phyloP scores from a whole-genome alignment of 2,113 vertebrate genomes.

The Engystomops pustulosus region DNA sequence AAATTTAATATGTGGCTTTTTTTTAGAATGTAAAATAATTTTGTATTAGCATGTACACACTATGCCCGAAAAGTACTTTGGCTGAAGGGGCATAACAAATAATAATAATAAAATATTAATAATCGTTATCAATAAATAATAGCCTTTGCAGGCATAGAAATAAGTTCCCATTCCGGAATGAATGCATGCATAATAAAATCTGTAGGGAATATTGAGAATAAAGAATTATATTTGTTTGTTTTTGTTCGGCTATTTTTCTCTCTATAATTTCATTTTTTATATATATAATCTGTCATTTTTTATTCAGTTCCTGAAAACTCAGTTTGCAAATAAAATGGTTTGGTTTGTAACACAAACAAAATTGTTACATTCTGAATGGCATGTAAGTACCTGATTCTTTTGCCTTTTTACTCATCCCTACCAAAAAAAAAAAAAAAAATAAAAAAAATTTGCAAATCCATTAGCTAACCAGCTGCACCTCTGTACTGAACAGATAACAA shows the following conservation, averaged over 20 bases:
- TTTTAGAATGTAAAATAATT: constrained; percentile 42
- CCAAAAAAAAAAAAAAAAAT: constrained; percentile 80
- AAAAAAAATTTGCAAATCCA: constrained; percentile 98
- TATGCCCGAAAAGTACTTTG: constrained; percentile 47
- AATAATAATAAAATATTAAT: constrained; percentile 61
- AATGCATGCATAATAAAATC: constrained; percentile 55
- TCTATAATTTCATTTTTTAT: constrained; percentile 66
- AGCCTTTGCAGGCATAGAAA: constrained; percentile 46
- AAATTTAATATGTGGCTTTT: constrained; percentile 1
- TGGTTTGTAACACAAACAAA: constrained; percentile 91
- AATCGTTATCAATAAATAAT: constrained; percentile 60
- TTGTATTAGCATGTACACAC: constrained; percentile 40
- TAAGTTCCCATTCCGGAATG: constrained; percentile 32
- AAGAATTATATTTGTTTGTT: constrained; percentile 78
- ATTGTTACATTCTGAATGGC: constrained; percentile 91
- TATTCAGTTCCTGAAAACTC: constrained; percentile 80
- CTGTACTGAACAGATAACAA: constrained; percentile 99
- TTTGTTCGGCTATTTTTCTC: constrained; percentile 71
- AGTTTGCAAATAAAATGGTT: constrained; percentile 86
- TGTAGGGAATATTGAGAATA: constrained; percentile 72
- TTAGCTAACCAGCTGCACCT: constrained; percentile 99
- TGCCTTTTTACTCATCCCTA: constrained; percentile 94
- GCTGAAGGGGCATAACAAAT: constrained; percentile 51
- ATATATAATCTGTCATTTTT: constrained; percentile 46
- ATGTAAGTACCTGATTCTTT: constrained; percentile 98